Evolutionary conservation across 2,888 invertebrate species (phyloP), one percentile per base, ranked within the genome.

Genomic region (Steinernema scapterisci): DNA sequence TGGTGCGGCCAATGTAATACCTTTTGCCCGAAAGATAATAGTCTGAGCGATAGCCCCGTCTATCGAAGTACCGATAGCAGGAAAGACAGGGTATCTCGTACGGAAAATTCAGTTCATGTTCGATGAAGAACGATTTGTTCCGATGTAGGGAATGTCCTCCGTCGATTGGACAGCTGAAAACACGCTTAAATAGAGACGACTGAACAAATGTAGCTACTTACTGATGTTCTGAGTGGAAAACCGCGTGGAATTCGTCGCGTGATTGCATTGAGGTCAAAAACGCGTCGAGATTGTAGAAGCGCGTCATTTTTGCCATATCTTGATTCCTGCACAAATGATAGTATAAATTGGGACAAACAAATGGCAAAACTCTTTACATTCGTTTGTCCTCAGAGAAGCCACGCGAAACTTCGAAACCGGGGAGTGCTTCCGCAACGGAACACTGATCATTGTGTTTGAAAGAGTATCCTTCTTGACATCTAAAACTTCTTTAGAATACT

Each of bases 181-280:
- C 38, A 38, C 9, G 3, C 63, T 27, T 21, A 38, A 16, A 7
- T 1, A 31, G 1, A 38, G 7, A 7, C 9, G 13, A 31, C 63
- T 2, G 63, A 27, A 5, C 31, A 21, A 6, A 54, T 9, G 13
- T 23, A 16, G 16, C 7, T 16, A 31, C 63, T 63, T 38, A 63
- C 63, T 31, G 27, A 27, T 63, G 16, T 5, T 27, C 27, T 9
- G 63, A 63, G 9, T 27, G 27, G 38, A 27, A 11, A 27, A 63
- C 63, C 16, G 11, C 3, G 16, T 13, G 63, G 25, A 63, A 63
- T 27, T 63, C 31, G 31, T 25, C 31, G 5, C 63, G 27, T 5
- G 63, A 63, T 11, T 31, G 63, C 63, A 63, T 63, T 9, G 63
- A 63, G 13, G 27, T 63, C 27, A 63, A 6, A n/a, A 63, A 63